phyloP scores from a whole-genome alignment of 2,113 vertebrate genomes.

The Hippocampus zosterae region DNA sequence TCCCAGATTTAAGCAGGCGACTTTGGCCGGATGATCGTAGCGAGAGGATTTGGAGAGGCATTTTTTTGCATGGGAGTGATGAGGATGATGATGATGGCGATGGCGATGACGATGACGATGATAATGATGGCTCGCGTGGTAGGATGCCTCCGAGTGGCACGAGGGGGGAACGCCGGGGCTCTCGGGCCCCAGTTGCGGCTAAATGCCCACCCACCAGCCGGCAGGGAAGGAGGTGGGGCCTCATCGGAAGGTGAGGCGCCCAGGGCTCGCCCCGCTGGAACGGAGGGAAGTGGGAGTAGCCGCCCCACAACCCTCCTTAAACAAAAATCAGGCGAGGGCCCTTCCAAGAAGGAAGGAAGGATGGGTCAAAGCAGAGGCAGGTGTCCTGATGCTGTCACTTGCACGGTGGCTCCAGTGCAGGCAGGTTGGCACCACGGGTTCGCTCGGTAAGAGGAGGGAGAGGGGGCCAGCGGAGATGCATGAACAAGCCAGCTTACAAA shows the following conservation, averaged over 20 bases:
- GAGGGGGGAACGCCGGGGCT: too few relatives aligned
- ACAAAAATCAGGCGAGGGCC: too few relatives aligned
- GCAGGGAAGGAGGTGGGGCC: too few relatives aligned
- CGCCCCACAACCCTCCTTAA: too few relatives aligned
- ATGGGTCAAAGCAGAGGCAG: conserved; percentile 57
- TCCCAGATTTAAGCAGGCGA: conserved; percentile 56
- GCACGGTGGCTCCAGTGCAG: conserved; percentile 65
- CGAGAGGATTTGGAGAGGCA: conserved; percentile 44
- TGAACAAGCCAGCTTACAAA: conserved; percentile 76
- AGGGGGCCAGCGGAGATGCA: conserved; percentile 60
- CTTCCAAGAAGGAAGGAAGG: too few relatives aligned
- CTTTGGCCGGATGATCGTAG: conserved; percentile 29
- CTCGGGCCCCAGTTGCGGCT: too few relatives aligned
- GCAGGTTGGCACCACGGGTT: conserved; percentile 63
- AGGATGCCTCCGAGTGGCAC: too few relatives aligned
- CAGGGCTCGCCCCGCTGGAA: too few relatives aligned
- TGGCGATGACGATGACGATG: not conserved
- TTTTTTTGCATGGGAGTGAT: conserved; percentile 41
- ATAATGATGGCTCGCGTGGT: not conserved
- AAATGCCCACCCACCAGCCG: too few relatives aligned
- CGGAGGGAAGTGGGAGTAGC: too few relatives aligned
- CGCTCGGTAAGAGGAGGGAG: conserved; percentile 40
- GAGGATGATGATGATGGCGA: too few relatives aligned
- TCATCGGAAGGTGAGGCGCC: too few relatives aligned
- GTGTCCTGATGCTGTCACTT: conserved; percentile 56